A percentile compares a stretch with the other conserved stretches of the same genome.
phyloP scores from a whole-genome alignment of 2,888 invertebrate species.

The Polymixis flavicincta region DNA sequence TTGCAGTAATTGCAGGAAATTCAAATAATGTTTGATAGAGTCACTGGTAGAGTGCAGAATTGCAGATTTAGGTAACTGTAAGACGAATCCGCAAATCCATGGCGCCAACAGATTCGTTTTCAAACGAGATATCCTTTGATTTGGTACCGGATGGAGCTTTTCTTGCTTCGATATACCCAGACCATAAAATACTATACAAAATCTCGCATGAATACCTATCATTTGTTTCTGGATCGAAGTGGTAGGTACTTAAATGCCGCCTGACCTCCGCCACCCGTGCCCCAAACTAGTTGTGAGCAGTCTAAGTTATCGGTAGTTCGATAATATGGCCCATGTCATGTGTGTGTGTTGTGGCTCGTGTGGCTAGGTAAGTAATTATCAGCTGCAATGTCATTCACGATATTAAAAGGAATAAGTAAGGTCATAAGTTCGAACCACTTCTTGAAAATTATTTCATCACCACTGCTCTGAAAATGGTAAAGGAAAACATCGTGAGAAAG shows the following conservation, averaged over 20 bases:
- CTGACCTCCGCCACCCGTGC: slow-evolving; percentile 49
- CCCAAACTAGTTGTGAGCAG: slow-evolving; percentile 50
- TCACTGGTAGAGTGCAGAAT: not conserved
- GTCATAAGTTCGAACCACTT: too few species aligned
- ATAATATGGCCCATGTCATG: slow-evolving; percentile 43
- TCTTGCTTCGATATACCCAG: not conserved
- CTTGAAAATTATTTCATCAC: too few species aligned
- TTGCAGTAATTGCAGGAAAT: not conserved
- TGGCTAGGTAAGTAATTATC: slow-evolving; percentile 8
- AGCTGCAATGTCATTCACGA: not conserved
- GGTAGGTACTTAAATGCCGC: not conserved
- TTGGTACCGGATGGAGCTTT: not conserved
- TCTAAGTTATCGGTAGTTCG: slow-evolving; percentile 38
- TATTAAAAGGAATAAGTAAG: too few species aligned
- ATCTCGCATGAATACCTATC: slow-evolving; percentile 7
- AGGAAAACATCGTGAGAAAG: too few species aligned
- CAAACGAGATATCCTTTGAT: not conserved
- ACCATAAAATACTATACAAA: not conserved
- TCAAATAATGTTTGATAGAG: not conserved
- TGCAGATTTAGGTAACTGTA: not conserved
- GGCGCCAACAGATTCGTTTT: not conserved
- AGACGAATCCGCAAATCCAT: not conserved
- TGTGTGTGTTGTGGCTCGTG: not conserved
- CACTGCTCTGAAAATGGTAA: too few species aligned
- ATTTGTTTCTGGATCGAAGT: slow-evolving; percentile 46